Conservation (phyloP, 2,113 vertebrate genomes). For the Tonatia bakeri region DNA sequence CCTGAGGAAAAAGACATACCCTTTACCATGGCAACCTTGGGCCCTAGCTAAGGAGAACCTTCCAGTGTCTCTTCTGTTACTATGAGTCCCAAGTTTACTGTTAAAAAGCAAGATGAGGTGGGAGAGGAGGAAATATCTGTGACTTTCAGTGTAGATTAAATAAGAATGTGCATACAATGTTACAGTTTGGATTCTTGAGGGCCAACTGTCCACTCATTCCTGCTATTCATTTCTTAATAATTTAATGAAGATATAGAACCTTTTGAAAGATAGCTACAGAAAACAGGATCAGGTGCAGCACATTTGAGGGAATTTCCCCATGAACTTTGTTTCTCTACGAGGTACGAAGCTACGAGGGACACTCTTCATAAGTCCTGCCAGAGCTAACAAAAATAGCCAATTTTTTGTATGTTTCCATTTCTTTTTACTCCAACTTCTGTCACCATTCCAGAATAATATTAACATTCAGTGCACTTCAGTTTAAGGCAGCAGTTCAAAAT, state of each 20-base stretch:
- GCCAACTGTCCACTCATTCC: neutral
- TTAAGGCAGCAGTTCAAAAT: neutral
- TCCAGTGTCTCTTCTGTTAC: neutral
- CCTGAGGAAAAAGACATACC: neutral
- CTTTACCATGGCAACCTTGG: neutral
- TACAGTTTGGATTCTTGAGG: neutral
- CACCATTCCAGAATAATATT: neutral
- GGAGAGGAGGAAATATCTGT: neutral
- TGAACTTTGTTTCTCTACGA: neutral
- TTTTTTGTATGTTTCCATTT: neutral
- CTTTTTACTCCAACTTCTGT: neutral
- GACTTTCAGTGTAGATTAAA: neutral
- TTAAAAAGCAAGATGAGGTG: neutral
- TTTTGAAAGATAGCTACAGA: neutral
- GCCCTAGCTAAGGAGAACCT: neutral
- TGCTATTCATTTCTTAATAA: neutral
- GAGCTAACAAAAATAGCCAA: neutral
- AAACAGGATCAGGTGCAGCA: neutral
- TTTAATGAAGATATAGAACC: neutral
- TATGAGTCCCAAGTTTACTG: neutral
- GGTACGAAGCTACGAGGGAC: neutral
- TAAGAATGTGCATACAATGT: neutral
- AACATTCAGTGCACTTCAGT: neutral
- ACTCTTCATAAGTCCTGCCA: neutral
- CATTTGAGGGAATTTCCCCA: neutral